Conservation (phyloP, 2,113 vertebrate species). For the Glaucidium brasilianum region DNA sequence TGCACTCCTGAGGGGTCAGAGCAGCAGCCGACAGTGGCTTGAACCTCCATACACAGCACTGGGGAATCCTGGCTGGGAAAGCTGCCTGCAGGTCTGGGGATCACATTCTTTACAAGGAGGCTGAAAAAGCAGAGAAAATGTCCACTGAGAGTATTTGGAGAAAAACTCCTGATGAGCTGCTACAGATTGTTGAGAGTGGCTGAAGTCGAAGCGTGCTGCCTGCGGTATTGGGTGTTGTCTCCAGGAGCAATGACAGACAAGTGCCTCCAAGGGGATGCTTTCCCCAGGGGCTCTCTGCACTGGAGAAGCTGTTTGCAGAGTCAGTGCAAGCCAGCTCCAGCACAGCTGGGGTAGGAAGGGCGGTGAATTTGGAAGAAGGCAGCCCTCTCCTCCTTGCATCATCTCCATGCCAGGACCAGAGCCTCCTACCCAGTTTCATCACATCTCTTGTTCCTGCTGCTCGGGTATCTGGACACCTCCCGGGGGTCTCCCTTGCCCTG, state of each 20-base stretch:
- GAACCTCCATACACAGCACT: neutral
- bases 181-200: neutral
- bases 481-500: no score
- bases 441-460: neutral
- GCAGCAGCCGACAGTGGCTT: neutral
- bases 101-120: neutral
- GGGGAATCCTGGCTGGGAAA: neutral
- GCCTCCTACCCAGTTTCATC: neutral
- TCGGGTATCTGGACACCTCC: accelerated
- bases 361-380: neutral
- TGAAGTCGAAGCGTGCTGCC: accelerated
- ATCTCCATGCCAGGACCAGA: neutral
- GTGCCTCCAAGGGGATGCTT: accelerated
- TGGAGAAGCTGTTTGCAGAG: neutral
- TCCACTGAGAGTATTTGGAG: neutral
- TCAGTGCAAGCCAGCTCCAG: neutral
- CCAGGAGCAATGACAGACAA: neutral
- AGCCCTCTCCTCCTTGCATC: accelerated
- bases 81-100: neutral
- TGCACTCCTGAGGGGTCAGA: neutral
- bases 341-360: neutral
- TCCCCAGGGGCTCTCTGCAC: neutral
- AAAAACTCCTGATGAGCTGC: neutral
- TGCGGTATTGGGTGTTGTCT: accelerated
- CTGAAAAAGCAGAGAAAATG: neutral